phyloP scores from a whole-genome alignment of 2,113 vertebrate species.

The Aplodontia rufa region DNA sequence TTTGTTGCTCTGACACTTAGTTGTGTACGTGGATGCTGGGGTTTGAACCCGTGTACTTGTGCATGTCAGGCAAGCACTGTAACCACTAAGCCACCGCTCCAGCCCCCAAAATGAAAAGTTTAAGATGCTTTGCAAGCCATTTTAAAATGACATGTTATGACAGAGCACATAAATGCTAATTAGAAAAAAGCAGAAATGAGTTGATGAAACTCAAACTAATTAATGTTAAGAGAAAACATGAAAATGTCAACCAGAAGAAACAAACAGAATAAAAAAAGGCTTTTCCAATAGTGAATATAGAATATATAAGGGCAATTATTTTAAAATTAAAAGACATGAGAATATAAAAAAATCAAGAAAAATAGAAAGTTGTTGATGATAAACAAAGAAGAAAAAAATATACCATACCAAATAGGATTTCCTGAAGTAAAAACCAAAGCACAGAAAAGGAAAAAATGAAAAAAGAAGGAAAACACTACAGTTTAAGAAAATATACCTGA shows the following conservation, averaged over 20 bases:
- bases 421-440: neutral
- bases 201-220: neutral
- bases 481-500: neutral
- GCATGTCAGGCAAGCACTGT: too few species aligned
- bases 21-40: too few species aligned
- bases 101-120: neutral
- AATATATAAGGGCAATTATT: neutral
- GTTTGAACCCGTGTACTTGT: too few species aligned
- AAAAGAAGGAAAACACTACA: too few species aligned
- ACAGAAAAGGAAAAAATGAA: neutral
- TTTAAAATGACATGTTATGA: neutral
- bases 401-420: neutral
- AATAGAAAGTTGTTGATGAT: neutral
- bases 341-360: neutral
- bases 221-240: neutral
- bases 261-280: neutral
- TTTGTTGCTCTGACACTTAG: too few species aligned
- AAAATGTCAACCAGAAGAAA: neutral
- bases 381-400: neutral
- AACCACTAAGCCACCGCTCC: too few species aligned
- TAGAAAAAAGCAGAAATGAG: neutral
- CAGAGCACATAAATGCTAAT: neutral
- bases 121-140: neutral
- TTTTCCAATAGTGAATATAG: neutral
- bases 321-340: neutral